A percentile compares a stretch with the other conserved stretches of the same genome.
Conservation (phyloP, 2,113 vertebrate species). For the Rallus limicola region DNA sequence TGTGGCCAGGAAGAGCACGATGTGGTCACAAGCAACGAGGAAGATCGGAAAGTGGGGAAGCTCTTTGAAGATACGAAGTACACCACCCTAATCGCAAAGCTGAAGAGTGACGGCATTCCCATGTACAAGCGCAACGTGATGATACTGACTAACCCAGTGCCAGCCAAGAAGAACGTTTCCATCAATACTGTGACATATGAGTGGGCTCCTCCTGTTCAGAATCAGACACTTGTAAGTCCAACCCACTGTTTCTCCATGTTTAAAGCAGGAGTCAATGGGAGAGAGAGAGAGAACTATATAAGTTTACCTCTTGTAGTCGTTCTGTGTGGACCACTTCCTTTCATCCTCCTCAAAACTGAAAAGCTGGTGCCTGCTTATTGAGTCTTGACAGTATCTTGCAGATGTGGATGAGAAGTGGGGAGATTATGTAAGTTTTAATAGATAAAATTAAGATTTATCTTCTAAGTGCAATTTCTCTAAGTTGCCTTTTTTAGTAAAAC, state of each 20-base stretch:
- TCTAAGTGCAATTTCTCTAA: not conserved
- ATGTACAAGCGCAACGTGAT: slow-evolving; percentile 87
- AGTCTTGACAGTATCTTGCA: not conserved
- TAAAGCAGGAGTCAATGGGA: not conserved
- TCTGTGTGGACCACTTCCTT: not conserved
- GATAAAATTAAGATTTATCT: not conserved
- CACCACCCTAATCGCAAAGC: slow-evolving; percentile 91
- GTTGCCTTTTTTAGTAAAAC: not conserved
- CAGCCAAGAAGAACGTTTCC: slow-evolving; percentile 84
- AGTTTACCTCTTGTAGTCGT: not conserved
- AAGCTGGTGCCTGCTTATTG: not conserved
- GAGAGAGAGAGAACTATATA: not conserved
- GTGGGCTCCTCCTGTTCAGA: slow-evolving; percentile 94
- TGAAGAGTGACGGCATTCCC: slow-evolving; percentile 90
- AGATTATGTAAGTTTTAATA: not conserved
- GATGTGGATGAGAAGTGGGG: not conserved
- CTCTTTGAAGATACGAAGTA: slow-evolving; percentile 98
- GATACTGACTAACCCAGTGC: slow-evolving; percentile 84
- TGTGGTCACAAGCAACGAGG: slow-evolving; percentile 86
- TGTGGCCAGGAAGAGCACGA: slow-evolving; percentile 94
- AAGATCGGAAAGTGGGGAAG: slow-evolving; percentile 94
- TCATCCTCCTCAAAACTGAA: not conserved
- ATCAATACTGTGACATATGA: slow-evolving; percentile 91
- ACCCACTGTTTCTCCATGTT: not conserved
- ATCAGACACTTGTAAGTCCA: slow-evolving; percentile 87